Evolutionary conservation across 2,113 vertebrate species (phyloP), one percentile per base, ranked within the genome.

Genomic region (Notarius lentiginosus): DNA sequence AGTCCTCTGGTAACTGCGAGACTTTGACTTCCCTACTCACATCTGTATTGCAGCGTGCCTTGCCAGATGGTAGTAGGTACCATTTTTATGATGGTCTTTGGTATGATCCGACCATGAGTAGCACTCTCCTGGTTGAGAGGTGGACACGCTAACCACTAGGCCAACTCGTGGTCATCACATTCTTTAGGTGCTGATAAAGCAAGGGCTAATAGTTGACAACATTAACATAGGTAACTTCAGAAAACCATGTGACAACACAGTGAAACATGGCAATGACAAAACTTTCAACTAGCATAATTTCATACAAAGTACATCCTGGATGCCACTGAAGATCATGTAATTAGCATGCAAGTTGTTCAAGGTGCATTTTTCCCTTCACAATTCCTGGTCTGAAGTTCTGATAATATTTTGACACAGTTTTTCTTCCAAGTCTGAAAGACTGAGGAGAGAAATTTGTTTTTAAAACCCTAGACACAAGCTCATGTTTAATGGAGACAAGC

Each of bases 401-500:
- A n/a, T 24, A 8, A 22, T 12, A 65, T 24, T 24, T n/a, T 7
- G 24, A 9, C n/a, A 15, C 27, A 72, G 68, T 15, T 77, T 77
- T 66, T 24, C 60, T 18, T 18, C 24, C 58, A n/a, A 27, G 15
- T 14, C 65, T 76, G 61, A 87, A 24, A 75, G 34, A 53, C 17
- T 7, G 82, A 65, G 47, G 82, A 55, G 60, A 85, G 82, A 85
- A 66, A 65, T n/a, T 24, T 65, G 41, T 65, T 65, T 65, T 81
- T 81, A 60, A 60, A 79, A 61, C 76, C 84, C 70, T 65, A 87
- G 76, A 89, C 77, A 53, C 55, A 55, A 66, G 47, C 79, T 75
- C 70, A 76, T 91, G 80, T 88, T 80, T 87, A 88, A 87, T 88
- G 84, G 83, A 83, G 68, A 85, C 81, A 60, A 84, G 81, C 41